Percentiles rank a stretch among this genome's conserved stretches.
Conservation (phyloP, 2,113 vertebrate species). For the Haemorhous mexicanus region DNA sequence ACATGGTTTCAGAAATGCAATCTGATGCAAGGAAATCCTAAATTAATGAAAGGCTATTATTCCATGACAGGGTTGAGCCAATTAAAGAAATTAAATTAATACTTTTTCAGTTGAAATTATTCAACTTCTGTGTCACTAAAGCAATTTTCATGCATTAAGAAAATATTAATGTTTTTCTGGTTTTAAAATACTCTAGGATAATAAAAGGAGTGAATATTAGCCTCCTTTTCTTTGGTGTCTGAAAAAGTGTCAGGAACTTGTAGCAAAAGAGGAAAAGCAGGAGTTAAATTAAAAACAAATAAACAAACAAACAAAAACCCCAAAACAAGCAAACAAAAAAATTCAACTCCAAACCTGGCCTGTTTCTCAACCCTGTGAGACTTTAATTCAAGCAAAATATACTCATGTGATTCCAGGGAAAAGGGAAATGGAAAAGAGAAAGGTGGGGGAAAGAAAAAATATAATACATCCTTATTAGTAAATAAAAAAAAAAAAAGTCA, state of each 20-base stretch:
- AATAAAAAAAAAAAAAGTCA: neutral
- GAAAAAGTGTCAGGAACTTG: neutral
- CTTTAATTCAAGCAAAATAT: neutral
- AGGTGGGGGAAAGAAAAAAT: neutral
- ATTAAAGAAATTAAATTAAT: neutral
- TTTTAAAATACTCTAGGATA: neutral
- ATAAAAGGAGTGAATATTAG: neutral
- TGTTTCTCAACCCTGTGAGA: neutral
- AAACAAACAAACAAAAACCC: neutral
- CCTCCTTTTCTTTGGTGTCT: neutral
- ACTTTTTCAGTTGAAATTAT: neutral
- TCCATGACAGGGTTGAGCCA: neutral
- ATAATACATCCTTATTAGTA: rapidly evolving
- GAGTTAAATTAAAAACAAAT: neutral
- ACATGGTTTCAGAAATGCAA: neutral
- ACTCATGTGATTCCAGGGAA: neutral
- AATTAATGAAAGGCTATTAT: neutral
- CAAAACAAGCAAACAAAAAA: neutral
- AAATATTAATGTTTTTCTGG: neutral
- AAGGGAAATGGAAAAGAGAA: neutral
- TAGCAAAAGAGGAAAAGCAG: neutral
- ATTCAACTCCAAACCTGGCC: neutral
- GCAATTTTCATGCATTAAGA: neutral
- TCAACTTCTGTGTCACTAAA: neutral
- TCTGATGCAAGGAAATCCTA: neutral